A percentile compares a stretch with the other conserved stretches of the same genome.
Conservation (phyloP, 2,797 vertebrate genomes). For the Leptoclinus maculatus region DNA sequence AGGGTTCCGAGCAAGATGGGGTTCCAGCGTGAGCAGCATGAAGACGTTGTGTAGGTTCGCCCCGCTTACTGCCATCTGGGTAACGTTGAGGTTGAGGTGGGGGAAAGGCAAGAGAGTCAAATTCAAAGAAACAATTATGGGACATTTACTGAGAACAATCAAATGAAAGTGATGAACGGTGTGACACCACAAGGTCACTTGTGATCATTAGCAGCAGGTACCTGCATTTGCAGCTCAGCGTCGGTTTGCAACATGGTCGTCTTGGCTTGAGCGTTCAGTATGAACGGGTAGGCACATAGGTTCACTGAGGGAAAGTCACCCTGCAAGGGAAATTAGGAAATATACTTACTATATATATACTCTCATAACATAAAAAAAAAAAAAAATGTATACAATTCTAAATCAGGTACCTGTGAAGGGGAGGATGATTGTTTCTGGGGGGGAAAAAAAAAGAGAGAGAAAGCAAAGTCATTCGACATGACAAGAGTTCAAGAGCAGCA, state of each 20-base stretch:
- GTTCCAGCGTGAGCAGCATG: slow-evolving; percentile 97
- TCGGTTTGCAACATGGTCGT: slow-evolving; percentile 99
- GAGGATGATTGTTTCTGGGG: slow-evolving; percentile 91
- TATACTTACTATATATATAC: neutral
- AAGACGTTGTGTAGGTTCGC: slow-evolving; percentile 97
- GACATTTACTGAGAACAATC: neutral
- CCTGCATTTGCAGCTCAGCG: slow-evolving; percentile 98
- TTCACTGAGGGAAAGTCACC: slow-evolving; percentile 87
- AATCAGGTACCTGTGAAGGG: slow-evolving; percentile 89
- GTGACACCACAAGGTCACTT: neutral
- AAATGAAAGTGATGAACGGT: neutral
- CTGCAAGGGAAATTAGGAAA: slow-evolving; percentile 77
- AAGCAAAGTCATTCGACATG: slow-evolving; percentile 4
- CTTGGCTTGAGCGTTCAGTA: slow-evolving; percentile 97
- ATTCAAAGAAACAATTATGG: neutral
- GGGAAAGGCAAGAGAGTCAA: neutral
- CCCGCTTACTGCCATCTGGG: slow-evolving; percentile 95
- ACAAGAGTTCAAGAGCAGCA: neutral
- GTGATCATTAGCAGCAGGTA: slow-evolving; percentile 56
- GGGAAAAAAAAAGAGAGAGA: slow-evolving; percentile 55
- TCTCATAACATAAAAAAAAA: neutral
- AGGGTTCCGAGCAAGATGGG: slow-evolving; percentile 94
- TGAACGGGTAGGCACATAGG: slow-evolving; percentile 97
- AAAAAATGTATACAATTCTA: neutral
- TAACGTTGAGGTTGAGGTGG: neutral